phyloP scores from a whole-genome alignment of 2,113 vertebrate species.

The Marcusenius ussheri region DNA sequence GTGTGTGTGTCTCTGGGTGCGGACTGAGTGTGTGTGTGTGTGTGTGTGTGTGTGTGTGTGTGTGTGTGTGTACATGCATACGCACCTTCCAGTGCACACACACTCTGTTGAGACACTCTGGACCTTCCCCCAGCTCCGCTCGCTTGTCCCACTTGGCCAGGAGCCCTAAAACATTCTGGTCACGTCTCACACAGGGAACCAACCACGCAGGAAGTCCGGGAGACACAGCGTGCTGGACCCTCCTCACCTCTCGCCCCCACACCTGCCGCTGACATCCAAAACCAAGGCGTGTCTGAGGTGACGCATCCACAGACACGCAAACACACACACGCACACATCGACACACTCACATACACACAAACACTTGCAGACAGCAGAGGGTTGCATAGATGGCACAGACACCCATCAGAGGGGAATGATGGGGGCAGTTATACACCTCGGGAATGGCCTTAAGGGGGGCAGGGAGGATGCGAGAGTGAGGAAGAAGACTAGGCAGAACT shows the following conservation, averaged over 20 bases:
- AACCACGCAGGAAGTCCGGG: background rate
- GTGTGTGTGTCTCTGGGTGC: background rate
- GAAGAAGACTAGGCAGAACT: background rate
- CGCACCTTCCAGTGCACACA: background rate
- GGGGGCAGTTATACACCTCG: background rate
- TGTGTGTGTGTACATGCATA: background rate
- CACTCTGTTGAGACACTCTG: background rate
- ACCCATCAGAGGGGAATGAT: background rate
- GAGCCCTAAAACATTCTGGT: background rate
- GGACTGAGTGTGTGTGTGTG: background rate
- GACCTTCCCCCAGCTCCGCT: background rate
- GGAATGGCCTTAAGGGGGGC: background rate
- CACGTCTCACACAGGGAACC: background rate
- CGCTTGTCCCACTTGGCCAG: background rate
- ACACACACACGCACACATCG: background rate
- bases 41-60: background rate
- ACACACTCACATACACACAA: slow-evolving; percentile 5
- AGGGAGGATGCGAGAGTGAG: background rate
- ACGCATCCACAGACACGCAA: slow-evolving; percentile 4
- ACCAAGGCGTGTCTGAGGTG: slow-evolving; percentile 16
- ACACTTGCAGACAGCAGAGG: background rate
- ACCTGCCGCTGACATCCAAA: background rate
- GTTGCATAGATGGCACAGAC: background rate
- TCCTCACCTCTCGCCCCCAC: background rate
- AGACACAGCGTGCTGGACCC: no score